Conservation (phyloP, 2,113 vertebrate species). For the Saimiri boliviensis region DNA sequence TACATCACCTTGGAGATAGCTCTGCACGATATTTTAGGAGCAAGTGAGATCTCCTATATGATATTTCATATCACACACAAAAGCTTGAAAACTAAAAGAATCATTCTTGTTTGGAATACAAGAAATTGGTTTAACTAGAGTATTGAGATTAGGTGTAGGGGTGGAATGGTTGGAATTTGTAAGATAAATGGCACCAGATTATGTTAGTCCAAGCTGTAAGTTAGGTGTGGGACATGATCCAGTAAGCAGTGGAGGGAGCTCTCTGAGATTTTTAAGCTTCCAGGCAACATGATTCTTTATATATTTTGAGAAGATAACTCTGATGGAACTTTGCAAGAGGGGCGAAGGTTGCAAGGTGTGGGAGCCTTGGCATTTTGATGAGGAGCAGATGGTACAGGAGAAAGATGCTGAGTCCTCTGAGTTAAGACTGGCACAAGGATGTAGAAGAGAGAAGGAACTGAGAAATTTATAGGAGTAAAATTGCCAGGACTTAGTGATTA, state of each 20-base stretch:
- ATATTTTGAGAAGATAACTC: neutral
- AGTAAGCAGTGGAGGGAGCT: neutral
- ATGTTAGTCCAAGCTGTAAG: neutral
- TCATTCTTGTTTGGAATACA: neutral
- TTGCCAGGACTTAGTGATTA: neutral
- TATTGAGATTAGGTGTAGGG: neutral
- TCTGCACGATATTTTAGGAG: neutral
- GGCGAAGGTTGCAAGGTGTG: neutral
- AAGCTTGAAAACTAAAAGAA: neutral
- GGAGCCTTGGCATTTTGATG: neutral
- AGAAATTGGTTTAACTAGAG: neutral
- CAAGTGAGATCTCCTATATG: neutral
- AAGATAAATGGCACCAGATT: neutral
- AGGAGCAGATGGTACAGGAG: neutral
- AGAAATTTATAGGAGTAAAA: neutral
- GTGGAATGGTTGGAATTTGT: neutral
- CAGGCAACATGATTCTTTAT: neutral
- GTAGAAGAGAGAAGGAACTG: neutral
- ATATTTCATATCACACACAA: neutral
- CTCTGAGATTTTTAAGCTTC: neutral
- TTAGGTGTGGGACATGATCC: neutral
- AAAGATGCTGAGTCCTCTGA: neutral
- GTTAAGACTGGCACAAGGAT: neutral
- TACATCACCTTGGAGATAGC: neutral
- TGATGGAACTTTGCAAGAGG: neutral